phyloP scores from a whole-genome alignment of 2,797 vertebrate genomes.

The Zalophus californianus region DNA sequence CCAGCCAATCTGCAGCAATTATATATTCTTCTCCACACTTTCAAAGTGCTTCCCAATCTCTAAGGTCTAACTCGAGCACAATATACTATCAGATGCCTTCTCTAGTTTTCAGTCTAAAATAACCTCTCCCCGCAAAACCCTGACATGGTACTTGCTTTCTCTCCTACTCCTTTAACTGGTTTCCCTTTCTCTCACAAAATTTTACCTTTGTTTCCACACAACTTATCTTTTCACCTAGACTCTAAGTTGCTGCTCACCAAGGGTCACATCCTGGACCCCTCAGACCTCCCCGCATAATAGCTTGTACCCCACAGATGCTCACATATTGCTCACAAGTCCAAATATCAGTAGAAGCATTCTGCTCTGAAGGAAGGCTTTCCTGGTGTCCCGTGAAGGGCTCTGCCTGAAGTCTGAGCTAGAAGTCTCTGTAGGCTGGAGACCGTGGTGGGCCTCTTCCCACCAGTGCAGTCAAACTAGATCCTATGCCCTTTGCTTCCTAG shows the following conservation, averaged over 20 bases:
- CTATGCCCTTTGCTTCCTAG: not conserved
- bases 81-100: not conserved
- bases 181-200: not conserved
- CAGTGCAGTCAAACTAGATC: not conserved
- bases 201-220: not conserved
- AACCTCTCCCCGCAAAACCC: not conserved
- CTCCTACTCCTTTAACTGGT: not conserved
- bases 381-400: not conserved
- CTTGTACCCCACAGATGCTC: not conserved
- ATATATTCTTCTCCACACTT: not conserved
- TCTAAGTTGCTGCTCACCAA: not conserved
- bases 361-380: not conserved
- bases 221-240: not conserved
- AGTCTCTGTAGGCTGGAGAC: not conserved
- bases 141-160: not conserved
- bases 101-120: constrained; percentile 17
- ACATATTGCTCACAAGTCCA: not conserved
- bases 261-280: not conserved
- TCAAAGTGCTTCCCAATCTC: not conserved
- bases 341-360: not conserved
- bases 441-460: not conserved
- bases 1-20: not conserved
- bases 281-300: not conserved
- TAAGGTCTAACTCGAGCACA: not conserved
- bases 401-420: not conserved